phyloP scores from a whole-genome alignment of 2,888 invertebrate species.

The Drosophila fungiperda region DNA sequence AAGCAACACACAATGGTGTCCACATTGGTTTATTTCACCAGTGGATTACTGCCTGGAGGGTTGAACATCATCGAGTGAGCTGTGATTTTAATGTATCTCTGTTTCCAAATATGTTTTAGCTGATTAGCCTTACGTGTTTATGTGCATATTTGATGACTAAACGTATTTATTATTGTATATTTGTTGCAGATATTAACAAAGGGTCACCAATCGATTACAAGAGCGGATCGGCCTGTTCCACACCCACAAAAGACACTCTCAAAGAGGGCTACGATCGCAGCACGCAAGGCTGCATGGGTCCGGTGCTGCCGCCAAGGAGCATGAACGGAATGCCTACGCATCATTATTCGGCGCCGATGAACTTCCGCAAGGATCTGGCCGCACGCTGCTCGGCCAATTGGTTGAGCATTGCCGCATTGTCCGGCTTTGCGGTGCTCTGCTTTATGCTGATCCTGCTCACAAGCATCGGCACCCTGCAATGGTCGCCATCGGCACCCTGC shows the following conservation, averaged over 20 bases:
- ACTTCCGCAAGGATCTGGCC: conserved; percentile 94
- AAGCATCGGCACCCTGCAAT: conserved; percentile 93
- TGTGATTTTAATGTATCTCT: conserved; percentile 59
- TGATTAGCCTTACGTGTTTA: conserved; percentile 37
- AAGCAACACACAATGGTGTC: conserved; percentile 74
- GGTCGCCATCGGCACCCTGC: conserved; percentile 93
- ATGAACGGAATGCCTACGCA: conserved; percentile 87
- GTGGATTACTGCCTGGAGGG: conserved; percentile 7
- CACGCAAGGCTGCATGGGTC: conserved; percentile 88
- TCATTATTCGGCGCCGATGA: conserved; percentile 93
- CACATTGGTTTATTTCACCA: conserved; percentile 9
- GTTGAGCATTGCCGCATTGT: conserved; percentile 94
- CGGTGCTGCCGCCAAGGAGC: conserved; percentile 90
- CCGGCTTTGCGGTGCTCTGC: conserved; percentile 92
- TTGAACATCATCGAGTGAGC: conserved; percentile 42
- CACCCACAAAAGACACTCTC: conserved; percentile 91
- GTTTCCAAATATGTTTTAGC: conserved; percentile 24
- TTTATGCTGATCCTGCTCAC: conserved; percentile 94
- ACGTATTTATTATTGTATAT: conserved; percentile 52
- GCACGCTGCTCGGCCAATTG: conserved; percentile 97
- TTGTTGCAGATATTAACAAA: conserved; percentile 93
- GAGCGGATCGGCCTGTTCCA: conserved; percentile 93
- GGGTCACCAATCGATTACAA: conserved; percentile 95
- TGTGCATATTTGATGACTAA: conserved; percentile 30
- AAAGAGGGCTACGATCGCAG: conserved; percentile 87